phyloP scores from a whole-genome alignment of 2,113 vertebrate genomes.

The Cricetomys ansorgei region DNA sequence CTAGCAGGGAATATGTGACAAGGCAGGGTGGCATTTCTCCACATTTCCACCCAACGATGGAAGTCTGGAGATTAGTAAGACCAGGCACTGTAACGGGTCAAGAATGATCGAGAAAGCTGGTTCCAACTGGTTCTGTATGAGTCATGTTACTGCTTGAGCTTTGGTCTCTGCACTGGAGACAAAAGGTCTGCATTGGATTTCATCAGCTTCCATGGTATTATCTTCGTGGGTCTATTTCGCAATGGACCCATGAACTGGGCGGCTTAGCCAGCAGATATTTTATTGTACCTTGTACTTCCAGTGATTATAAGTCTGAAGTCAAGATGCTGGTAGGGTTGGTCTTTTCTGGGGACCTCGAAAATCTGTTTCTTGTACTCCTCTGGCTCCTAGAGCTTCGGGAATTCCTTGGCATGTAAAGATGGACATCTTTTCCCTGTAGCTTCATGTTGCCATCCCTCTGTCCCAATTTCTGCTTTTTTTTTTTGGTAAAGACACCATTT shows the following conservation, averaged over 20 bases:
- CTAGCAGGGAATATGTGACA: background rate
- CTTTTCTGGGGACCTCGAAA: background rate
- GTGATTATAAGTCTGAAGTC: background rate
- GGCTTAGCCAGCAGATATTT: background rate
- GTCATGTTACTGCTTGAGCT: background rate
- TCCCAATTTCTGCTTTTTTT: slow-evolving; percentile 21
- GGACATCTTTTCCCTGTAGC: background rate
- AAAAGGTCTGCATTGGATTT: background rate
- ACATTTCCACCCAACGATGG: background rate
- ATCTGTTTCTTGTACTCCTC: background rate
- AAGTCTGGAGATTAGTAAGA: background rate
- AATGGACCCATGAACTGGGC: background rate
- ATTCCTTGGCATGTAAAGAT: background rate
- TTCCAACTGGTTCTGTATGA: background rate
- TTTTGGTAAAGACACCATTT: background rate
- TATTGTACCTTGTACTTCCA: background rate
- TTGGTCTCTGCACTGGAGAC: slow-evolving; percentile 10
- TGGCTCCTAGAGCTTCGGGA: background rate
- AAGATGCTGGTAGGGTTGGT: background rate
- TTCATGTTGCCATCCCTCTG: background rate
- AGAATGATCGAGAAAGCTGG: background rate
- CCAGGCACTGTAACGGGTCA: background rate
- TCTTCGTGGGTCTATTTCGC: background rate
- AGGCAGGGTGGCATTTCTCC: background rate
- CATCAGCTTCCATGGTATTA: background rate